A percentile compares a stretch with the other conserved stretches of the same genome.
Conservation (phyloP, 2,888 invertebrate genomes). For the Synanthedon myopaeformis region DNA sequence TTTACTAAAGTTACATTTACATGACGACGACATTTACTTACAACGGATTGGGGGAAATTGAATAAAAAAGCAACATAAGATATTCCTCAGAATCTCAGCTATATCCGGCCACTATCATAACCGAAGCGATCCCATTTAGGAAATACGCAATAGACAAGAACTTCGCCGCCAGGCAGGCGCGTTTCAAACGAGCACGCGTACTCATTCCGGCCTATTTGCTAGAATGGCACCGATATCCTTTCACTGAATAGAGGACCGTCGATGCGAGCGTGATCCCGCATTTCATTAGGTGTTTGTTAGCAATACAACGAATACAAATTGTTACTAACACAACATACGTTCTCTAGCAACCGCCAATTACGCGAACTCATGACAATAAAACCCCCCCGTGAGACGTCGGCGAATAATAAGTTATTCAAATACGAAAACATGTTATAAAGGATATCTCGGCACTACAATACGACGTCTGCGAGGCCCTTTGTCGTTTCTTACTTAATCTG, state of each 20-base stretch:
- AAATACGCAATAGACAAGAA: constrained; percentile 41
- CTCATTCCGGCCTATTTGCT: constrained; percentile 42
- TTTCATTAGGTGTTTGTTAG: constrained; percentile 33
- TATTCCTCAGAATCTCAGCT: constrained; percentile 26
- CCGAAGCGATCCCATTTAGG: constrained; percentile 43
- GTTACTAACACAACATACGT: neutral
- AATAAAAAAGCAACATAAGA: neutral
- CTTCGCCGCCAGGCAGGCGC: constrained; percentile 50
- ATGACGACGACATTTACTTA: neutral
- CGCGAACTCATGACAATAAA: neutral
- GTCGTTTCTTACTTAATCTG: constrained; percentile 29
- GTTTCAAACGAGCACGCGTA: constrained; percentile 18
- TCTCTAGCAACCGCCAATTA: neutral
- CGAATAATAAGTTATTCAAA: constrained; percentile 20
- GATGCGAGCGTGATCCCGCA: constrained; percentile 41
- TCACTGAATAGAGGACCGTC: constrained; percentile 32
- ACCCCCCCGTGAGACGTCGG: constrained; percentile 1
- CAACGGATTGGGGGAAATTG: neutral
- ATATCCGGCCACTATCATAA: constrained; percentile 35
- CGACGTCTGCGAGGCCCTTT: constrained; percentile 19
- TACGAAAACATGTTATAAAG: constrained; percentile 17
- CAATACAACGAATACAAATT: constrained; percentile 11
- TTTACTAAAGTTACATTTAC: too few species aligned
- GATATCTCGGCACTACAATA: constrained; percentile 13
- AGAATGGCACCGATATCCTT: constrained; percentile 37